phyloP scores from a whole-genome alignment of 2,888 invertebrate genomes.

The Machimus atricapillus region DNA sequence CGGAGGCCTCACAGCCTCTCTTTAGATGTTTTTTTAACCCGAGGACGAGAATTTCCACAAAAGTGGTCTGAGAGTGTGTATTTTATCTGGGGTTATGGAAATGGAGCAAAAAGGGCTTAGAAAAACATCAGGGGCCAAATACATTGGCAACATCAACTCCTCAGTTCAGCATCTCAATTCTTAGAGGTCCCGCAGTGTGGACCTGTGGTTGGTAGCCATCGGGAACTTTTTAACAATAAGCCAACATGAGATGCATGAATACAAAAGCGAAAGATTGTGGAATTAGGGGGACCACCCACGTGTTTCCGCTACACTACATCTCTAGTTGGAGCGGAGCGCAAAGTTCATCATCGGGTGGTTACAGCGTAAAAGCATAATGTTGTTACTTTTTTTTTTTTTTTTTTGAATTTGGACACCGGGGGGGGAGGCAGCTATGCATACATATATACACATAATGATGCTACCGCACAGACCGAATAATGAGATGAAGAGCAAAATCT shows the following conservation, averaged over 20 bases:
- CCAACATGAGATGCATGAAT: slow-evolving; percentile 44
- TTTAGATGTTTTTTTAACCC: not conserved
- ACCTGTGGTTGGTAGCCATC: not conserved
- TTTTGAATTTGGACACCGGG: not conserved
- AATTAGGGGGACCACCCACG: slow-evolving; percentile 51
- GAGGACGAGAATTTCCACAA: slow-evolving; percentile 6
- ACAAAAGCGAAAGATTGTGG: slow-evolving; percentile 45
- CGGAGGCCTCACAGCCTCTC: not conserved
- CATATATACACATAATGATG: not conserved
- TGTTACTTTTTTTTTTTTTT: not conserved
- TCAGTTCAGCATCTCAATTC: not conserved
- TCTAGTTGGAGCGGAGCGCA: slow-evolving; percentile 36
- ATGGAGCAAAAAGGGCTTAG: slow-evolving; percentile 17
- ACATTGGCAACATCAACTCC: not conserved
- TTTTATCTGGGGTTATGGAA: slow-evolving; percentile 1
- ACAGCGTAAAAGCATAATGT: not conserved
- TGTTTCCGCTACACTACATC: slow-evolving; percentile 50
- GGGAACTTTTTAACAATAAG: slow-evolving; percentile 32
- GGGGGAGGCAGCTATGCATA: not conserved
- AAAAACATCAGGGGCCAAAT: not conserved
- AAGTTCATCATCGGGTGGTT: slow-evolving; percentile 45
- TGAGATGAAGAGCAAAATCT: not conserved
- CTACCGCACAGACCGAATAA: not conserved
- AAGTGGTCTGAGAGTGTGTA: slow-evolving; percentile 12
- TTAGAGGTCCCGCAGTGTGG: not conserved